Evolutionary conservation across 2,113 vertebrate species (phyloP).

Genomic region (Notarius lentiginosus): DNA sequence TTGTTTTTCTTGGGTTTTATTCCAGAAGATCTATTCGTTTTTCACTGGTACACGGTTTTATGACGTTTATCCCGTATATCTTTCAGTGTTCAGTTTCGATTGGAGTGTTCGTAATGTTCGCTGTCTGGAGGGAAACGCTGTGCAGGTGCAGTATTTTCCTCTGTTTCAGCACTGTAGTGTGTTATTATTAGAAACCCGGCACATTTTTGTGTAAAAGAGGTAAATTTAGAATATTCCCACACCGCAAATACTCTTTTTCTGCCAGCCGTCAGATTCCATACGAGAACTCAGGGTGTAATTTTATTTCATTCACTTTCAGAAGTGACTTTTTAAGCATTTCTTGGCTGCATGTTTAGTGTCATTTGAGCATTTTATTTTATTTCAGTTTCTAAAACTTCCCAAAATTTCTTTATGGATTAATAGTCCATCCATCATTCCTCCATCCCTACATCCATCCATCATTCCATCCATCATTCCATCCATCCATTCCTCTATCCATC

Average conservation of each 20-base stretch:
- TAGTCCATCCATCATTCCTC: not conserved
- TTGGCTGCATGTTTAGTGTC: not conserved
- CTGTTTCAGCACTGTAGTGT: not conserved
- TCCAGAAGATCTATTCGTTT: not conserved
- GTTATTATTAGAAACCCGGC: conserved; percentile 24
- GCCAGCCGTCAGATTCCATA: not conserved
- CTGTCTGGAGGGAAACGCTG: not conserved
- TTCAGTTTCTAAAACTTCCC: not conserved
- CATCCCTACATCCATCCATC: not conserved
- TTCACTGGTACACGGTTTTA: not conserved
- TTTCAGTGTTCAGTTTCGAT: not conserved
- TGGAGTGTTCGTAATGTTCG: not conserved
- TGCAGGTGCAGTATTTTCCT: not conserved
- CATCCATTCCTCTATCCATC: not conserved
- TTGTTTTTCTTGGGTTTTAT: not conserved
- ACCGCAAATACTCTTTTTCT: not conserved
- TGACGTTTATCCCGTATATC: not conserved
- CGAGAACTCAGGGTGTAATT: not conserved
- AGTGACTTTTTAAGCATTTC: not conserved
- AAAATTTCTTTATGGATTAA: too few species aligned
- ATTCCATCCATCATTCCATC: not conserved
- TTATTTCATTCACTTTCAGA: not conserved
- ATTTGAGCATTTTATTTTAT: not conserved
- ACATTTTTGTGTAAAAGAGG: conserved; percentile 21
- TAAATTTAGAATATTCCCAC: conserved; percentile 18